Conservation (phyloP, 2,888 invertebrate species). For the Nephrocerus scutellatus region DNA sequence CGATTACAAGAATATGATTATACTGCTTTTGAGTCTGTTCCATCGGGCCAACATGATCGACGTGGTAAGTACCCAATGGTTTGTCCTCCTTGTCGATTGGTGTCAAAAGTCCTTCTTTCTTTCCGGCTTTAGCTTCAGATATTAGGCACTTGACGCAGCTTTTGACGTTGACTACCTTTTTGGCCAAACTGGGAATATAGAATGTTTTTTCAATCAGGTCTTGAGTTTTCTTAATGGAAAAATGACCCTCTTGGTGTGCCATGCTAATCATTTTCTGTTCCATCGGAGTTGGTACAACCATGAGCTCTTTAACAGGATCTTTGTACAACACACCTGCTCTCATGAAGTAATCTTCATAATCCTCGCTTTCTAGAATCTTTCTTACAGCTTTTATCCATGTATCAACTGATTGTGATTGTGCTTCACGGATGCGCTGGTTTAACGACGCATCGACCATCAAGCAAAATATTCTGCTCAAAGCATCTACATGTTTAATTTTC, state of each 20-base stretch:
- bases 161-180: conserved; percentile 13
- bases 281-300: conserved; percentile 35
- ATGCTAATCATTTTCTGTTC: conserved; percentile 31
- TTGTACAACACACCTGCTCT: conserved; percentile 9
- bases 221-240: conserved; percentile 27
- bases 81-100: no score
- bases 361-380: conserved; percentile 1
- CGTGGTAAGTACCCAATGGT: conserved; percentile 31
- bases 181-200: conserved; percentile 21
- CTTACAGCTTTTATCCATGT: neutral
- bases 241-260: conserved; percentile 38
- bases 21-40: conserved; percentile 29
- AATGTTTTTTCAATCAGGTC: conserved; percentile 27
- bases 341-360: conserved; percentile 5
- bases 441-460: conserved; percentile 7
- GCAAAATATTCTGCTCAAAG: conserved; percentile 16
- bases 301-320: conserved; percentile 3
- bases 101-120: no score
- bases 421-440: neutral
- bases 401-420: no score
- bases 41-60: conserved; percentile 38
- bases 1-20: conserved; percentile 32
- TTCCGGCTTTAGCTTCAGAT: conserved; percentile 27
- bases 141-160: conserved; percentile 14
- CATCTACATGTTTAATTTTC: conserved; percentile 20